Evolutionary conservation across 2,888 invertebrate genomes (phyloP), one percentile per base, ranked within the genome.

Genomic region (Leucophenga maculata): DNA sequence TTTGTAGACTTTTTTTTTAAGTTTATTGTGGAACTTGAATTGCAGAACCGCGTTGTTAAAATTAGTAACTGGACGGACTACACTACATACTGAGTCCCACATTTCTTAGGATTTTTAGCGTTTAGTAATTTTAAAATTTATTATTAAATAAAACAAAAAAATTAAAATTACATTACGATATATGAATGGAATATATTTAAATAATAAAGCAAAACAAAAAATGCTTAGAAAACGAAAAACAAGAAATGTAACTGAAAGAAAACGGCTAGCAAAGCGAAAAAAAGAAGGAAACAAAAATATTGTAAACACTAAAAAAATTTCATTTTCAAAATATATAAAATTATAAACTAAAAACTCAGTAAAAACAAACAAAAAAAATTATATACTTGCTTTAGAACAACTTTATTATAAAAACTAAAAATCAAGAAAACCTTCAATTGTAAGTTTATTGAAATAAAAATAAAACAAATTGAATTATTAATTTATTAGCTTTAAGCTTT

Each of bases 221-320:
- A 39, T 39, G 39, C 39, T 39, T 39, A 3, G 8, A 39, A 11
- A 26, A 26, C 26, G 4, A 26, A 26, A 57, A 39, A 11, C 2
- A 26, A 2, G 4, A 26, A 26, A 57, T 57, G 11, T 73, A 74
- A 74, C 74, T 72, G 70, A 74, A 73, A 77, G 77, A 73, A 74
- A 3, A 18, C 48, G 16, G 16, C 48, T 16, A 18, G 11, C 20
- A 55, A 8, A 26, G 9, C 18, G n/a, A n/a, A 22, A 55, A 55
- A 39, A 39, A 39, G 8, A 39, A 69, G 59, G 70, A 68, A 78
- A 75, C 73, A 73, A 72, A 73, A 74, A 44, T 64, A 26, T 22
- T 65, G 18, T 50, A 50, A 48, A 65, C 16, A 11, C 26, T 59
- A 13, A 31, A 31, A 20, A 65, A 66, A 13, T 69, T 64, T 55